Evolutionary conservation across 2,113 vertebrate species (phyloP).

Genomic region (Pantherophis guttatus): DNA sequence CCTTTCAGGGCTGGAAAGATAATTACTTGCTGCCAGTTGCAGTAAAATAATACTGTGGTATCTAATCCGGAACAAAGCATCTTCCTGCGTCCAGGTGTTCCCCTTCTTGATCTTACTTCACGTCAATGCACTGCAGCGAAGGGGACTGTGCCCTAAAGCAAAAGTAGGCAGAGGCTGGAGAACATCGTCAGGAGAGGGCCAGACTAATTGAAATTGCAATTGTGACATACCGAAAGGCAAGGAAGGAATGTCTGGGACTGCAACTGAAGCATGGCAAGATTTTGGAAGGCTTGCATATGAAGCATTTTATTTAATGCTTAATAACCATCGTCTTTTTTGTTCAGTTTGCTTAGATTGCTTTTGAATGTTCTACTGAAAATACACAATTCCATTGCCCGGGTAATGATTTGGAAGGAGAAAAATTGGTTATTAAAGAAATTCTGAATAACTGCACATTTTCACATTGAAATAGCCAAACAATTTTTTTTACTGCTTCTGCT

Average conservation of each 20-base stretch:
- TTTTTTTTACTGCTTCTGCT: neutral
- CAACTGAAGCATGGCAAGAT: neutral
- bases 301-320: neutral
- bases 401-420: neutral
- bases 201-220: neutral
- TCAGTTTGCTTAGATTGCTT: neutral
- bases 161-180: neutral
- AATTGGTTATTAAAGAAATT: neutral
- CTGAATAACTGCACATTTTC: neutral
- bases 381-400: neutral
- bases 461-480: neutral
- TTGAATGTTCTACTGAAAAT: neutral
- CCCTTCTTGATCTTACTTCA: neutral
- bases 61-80: neutral
- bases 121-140: neutral
- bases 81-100: neutral
- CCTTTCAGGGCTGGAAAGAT: neutral
- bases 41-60: neutral
- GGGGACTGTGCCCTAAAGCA: neutral
- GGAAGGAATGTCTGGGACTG: neutral
- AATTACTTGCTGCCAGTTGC: neutral
- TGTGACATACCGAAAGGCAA: neutral
- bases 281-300: neutral
- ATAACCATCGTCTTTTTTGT: neutral
- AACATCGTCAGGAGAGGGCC: neutral